These are phyloP conservation scores for Serranus cabrilla DNA, from an alignment of 2,797 vertebrate species.

Conservation along the genomic window DNA sequence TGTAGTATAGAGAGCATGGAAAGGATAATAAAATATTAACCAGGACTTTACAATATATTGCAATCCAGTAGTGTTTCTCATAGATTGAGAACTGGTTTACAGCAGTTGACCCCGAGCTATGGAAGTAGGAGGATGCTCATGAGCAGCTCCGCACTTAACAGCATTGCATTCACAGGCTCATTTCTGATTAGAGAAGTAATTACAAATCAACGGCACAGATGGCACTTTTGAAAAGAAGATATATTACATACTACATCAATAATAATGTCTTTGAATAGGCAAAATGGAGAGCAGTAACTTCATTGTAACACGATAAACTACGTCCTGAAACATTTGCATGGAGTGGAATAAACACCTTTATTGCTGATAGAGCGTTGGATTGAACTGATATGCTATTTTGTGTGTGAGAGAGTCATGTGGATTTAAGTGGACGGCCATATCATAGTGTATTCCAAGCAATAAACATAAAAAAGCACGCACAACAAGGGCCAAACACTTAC, in stretches of 20 bases:
- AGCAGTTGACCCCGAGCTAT: not conserved
- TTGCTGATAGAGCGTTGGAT: not conserved
- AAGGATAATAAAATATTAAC: not conserved
- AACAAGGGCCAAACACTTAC: not conserved
- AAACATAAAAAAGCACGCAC: constrained; percentile 26
- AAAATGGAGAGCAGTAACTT: not conserved
- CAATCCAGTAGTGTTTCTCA: not conserved
- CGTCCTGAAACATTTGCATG: constrained; percentile 14
- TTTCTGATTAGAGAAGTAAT: constrained; percentile 4
- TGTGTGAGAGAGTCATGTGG: not conserved
- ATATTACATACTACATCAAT: not conserved
- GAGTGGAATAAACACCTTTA: constrained; percentile 19
- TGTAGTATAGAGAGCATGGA: not conserved
- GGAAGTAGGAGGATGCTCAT: not conserved
- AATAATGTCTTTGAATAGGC: not conserved
- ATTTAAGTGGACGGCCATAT: not conserved
- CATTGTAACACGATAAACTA: not conserved
- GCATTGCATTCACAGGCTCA: constrained; percentile 7
- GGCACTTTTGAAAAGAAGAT: constrained; percentile 10
- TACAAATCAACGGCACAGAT: constrained; percentile 12
- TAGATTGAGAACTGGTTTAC: constrained; percentile 27
- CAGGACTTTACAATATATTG: not conserved
- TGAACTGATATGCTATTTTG: not conserved
- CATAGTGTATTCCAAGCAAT: constrained; percentile 14
- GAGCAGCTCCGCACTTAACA: constrained; percentile 7